A percentile compares a stretch with the other conserved stretches of the same genome.
phyloP scores from a whole-genome alignment of 2,797 vertebrate species.

The Hafferia zeledoni region DNA sequence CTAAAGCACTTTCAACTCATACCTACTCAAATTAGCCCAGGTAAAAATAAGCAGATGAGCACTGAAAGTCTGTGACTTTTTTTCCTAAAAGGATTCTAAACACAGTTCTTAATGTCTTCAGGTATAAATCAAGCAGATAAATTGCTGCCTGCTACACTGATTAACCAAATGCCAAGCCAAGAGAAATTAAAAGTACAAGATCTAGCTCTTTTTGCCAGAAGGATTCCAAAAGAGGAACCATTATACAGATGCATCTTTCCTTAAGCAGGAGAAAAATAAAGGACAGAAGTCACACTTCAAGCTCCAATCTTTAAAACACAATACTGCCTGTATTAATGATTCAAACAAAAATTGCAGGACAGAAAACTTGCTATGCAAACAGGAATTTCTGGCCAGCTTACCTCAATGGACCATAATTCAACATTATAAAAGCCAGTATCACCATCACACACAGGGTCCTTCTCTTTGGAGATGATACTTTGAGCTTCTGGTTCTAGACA shows the following conservation, averaged over 20 bases:
- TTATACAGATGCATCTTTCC: neutral
- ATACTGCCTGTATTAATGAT: neutral
- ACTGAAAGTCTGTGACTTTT: neutral
- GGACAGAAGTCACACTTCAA: neutral
- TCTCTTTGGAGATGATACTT: constrained; percentile 86
- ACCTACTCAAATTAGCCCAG: neutral
- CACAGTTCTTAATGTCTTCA: neutral
- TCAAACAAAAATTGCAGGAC: neutral
- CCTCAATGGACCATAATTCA: constrained; percentile 88
- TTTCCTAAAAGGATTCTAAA: neutral
- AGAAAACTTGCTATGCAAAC: neutral
- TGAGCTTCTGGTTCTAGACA: constrained; percentile 87
- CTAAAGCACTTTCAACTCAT: neutral
- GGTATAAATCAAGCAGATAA: neutral
- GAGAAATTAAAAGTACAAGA: neutral
- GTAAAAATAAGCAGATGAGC: neutral
- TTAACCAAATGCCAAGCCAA: neutral
- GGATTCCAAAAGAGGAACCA: neutral
- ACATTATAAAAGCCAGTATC: constrained; percentile 85
- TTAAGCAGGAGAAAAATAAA: neutral
- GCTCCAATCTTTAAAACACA: neutral
- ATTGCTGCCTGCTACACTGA: neutral
- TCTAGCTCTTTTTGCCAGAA: neutral
- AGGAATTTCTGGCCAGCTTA: constrained; percentile 69
- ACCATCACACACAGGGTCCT: constrained; percentile 91